Conservation (phyloP, 2,888 invertebrate genomes). For the Eupithecia inturbata region DNA sequence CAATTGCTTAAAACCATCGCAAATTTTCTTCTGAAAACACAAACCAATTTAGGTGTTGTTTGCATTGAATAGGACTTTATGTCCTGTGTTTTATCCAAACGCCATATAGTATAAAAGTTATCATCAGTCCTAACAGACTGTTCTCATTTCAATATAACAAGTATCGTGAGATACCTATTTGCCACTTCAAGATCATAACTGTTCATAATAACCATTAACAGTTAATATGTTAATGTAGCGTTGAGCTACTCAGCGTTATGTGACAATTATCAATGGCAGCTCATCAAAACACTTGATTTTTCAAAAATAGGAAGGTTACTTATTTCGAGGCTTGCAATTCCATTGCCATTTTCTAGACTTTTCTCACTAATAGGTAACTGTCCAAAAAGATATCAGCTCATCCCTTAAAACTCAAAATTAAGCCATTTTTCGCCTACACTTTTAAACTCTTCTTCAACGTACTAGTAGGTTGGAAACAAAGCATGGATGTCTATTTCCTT, state of each 20-base stretch:
- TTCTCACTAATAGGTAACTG: neutral
- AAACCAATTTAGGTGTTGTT: neutral
- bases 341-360: neutral
- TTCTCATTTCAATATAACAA: neutral
- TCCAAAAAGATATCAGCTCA: neutral
- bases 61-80: neutral
- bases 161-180: neutral
- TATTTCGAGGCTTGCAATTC: neutral
- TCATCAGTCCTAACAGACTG: neutral
- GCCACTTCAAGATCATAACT: neutral
- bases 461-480: neutral
- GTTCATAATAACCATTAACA: neutral
- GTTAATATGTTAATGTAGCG: neutral
- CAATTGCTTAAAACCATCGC: neutral
- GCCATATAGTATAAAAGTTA: neutral
- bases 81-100: neutral
- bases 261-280: neutral
- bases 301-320: neutral
- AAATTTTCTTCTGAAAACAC: neutral
- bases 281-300: neutral
- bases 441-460: neutral
- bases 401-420: neutral
- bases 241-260: neutral
- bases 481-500: neutral
- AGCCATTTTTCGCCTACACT: neutral